Percentiles rank a stretch among this genome's conserved stretches.
Evolutionary conservation across 2,888 invertebrate genomes (phyloP).

Genomic region (Ceraclea dissimilis): DNA sequence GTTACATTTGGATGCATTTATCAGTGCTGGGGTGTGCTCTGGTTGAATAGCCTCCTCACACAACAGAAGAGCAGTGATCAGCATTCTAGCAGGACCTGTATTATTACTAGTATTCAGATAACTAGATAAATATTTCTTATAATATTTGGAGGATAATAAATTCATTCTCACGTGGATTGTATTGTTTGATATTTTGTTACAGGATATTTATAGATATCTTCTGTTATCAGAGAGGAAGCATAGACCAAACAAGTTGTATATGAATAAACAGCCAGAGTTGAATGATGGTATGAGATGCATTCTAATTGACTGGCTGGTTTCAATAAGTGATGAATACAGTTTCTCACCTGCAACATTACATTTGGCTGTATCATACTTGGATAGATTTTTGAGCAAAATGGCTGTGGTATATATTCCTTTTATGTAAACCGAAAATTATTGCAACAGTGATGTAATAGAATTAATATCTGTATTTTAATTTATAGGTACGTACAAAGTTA

Average conservation of each 20-base stretch:
- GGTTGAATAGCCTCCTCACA: too few relatives aligned
- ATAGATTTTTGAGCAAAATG: conserved; percentile 33
- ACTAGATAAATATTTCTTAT: too few relatives aligned
- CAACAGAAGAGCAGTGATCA: too few relatives aligned
- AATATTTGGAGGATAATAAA: too few relatives aligned
- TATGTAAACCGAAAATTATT: too few relatives aligned
- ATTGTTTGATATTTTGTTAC: too few relatives aligned
- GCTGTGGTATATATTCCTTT: conserved; percentile 32
- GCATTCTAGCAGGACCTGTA: not conserved
- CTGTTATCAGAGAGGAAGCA: conserved; percentile 27
- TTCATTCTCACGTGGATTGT: too few relatives aligned
- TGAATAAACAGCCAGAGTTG: conserved; percentile 33
- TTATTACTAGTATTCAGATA: too few relatives aligned
- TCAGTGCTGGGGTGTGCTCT: too few relatives aligned
- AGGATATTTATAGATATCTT: conserved; percentile 31
- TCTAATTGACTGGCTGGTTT: conserved; percentile 35
- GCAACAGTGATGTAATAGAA: too few relatives aligned
- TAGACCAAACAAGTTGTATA: conserved; percentile 31
- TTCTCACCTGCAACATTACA: conserved; percentile 33
- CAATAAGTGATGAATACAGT: conserved; percentile 33
- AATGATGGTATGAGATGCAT: conserved; percentile 32
- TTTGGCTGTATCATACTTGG: conserved; percentile 33
- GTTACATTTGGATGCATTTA: too few relatives aligned
- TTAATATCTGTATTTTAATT: too few relatives aligned
- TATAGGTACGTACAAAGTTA: conserved; percentile 32